Percentiles rank a stretch among this genome's conserved stretches.
phyloP scores from a whole-genome alignment of 2,113 vertebrate species.

The Fregata magnificens region DNA sequence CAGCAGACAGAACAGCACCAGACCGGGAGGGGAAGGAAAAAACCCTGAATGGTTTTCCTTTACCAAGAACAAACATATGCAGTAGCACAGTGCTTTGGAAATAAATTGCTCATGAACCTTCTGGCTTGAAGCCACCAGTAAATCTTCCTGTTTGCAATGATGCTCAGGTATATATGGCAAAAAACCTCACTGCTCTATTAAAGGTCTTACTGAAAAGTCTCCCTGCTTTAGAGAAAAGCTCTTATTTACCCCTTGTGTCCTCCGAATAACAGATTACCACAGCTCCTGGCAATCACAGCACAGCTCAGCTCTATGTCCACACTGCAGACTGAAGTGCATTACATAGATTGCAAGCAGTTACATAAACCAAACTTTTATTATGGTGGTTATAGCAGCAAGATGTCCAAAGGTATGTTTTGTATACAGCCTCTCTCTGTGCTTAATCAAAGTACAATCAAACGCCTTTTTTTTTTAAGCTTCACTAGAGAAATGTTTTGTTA shows the following conservation, averaged over 20 bases:
- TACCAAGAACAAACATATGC: neutral
- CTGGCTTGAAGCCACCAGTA: conserved; percentile 22
- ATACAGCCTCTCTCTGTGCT: neutral
- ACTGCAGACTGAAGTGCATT: neutral
- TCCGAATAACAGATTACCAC: neutral
- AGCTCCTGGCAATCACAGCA: neutral
- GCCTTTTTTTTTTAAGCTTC: neutral
- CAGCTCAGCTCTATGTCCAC: neutral
- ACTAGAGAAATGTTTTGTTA: conserved; percentile 9
- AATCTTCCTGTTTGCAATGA: conserved; percentile 24
- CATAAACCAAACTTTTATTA: conserved; percentile 12
- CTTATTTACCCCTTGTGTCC: conserved; percentile 5
- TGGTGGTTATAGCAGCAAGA: neutral
- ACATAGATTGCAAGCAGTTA: conserved; percentile 5
- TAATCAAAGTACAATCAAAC: neutral
- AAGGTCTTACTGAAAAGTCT: conserved; percentile 22
- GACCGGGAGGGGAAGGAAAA: neutral
- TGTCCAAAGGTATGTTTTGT: neutral
- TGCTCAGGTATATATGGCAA: conserved; percentile 20
- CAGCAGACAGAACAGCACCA: neutral
- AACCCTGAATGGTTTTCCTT: neutral
- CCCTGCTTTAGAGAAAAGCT: conserved; percentile 32
- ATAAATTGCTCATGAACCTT: conserved; percentile 33
- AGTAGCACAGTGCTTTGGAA: neutral
- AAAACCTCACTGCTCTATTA: conserved; percentile 18